Conservation (phyloP, 2,797 vertebrate species). For the Acanthurus lineatus region DNA sequence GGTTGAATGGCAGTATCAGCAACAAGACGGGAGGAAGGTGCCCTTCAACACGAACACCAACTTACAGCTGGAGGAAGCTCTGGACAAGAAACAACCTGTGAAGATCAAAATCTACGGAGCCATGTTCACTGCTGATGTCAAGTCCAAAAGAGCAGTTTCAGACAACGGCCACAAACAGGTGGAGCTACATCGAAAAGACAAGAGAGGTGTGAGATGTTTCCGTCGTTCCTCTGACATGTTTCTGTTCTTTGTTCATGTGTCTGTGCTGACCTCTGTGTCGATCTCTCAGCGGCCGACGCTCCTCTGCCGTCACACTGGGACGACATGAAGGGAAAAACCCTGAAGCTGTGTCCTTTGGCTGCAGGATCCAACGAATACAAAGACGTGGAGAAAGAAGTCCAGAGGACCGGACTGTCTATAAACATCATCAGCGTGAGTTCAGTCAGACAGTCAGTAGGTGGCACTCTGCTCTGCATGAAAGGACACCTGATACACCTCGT, state of each 20-base stretch:
- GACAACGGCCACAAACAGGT: rapidly evolving
- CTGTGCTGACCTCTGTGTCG: too few species aligned
- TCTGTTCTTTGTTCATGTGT: too few species aligned
- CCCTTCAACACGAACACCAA: slow-evolving; percentile 85
- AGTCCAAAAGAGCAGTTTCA: not conserved
- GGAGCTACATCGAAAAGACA: slow-evolving; percentile 67
- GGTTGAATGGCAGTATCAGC: slow-evolving; percentile 87
- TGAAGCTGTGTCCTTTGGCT: slow-evolving; percentile 48
- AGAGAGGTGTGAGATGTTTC: slow-evolving; percentile 59
- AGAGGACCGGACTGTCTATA: rapidly evolving
- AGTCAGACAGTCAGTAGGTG: not conserved
- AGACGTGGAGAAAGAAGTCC: slow-evolving; percentile 47
- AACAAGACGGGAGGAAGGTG: rapidly evolving
- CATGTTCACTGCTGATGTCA: slow-evolving; percentile 66
- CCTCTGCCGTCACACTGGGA: slow-evolving; percentile 75
- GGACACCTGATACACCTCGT: too few species aligned
- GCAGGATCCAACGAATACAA: slow-evolving; percentile 44
- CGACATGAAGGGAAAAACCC: slow-evolving; percentile 62
- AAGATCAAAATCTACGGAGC: slow-evolving; percentile 75
- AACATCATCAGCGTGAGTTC: slow-evolving; percentile 69
- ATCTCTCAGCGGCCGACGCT: not conserved
- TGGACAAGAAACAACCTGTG: not conserved
- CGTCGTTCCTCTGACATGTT: too few species aligned
- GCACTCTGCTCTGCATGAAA: too few species aligned
- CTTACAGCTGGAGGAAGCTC: slow-evolving; percentile 87